A percentile compares a stretch with the other conserved stretches of the same genome.
Conservation (phyloP, 2,113 vertebrate species). For the Acanthisitta chloris region DNA sequence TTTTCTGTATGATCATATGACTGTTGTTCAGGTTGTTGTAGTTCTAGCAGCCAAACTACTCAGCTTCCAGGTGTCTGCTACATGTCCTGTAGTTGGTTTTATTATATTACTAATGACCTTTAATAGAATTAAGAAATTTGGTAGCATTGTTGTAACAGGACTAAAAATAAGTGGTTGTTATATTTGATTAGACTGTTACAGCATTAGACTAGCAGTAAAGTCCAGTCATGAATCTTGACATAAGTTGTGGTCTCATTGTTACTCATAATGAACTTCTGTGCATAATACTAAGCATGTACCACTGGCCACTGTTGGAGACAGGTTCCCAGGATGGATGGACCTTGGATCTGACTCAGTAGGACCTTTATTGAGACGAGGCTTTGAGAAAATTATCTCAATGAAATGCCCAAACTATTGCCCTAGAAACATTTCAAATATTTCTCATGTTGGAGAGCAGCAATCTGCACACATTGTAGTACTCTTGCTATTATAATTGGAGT, state of each 20-base stretch:
- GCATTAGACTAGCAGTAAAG: not conserved
- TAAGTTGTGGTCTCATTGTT: not conserved
- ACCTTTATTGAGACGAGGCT: not conserved
- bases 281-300: not conserved
- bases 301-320: not conserved
- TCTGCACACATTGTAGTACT: not conserved
- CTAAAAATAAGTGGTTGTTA: not conserved
- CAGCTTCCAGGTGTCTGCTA: not conserved
- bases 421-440: not conserved
- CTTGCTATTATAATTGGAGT: not conserved
- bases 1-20: not conserved
- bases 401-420: not conserved
- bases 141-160: not conserved
- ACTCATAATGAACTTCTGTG: not conserved
- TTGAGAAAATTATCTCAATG: not conserved
- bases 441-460: not conserved
- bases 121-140: not conserved
- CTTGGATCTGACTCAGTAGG: not conserved
- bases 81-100: not conserved
- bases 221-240: not conserved
- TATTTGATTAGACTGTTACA: not conserved
- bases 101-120: not conserved
- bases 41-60: not conserved
- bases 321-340: not conserved
- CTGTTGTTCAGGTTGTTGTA: not conserved